These are phyloP conservation scores for Rotaria magnacalcarata DNA, from an alignment of 2,888 invertebrate species.

Conservation along the genomic window DNA sequence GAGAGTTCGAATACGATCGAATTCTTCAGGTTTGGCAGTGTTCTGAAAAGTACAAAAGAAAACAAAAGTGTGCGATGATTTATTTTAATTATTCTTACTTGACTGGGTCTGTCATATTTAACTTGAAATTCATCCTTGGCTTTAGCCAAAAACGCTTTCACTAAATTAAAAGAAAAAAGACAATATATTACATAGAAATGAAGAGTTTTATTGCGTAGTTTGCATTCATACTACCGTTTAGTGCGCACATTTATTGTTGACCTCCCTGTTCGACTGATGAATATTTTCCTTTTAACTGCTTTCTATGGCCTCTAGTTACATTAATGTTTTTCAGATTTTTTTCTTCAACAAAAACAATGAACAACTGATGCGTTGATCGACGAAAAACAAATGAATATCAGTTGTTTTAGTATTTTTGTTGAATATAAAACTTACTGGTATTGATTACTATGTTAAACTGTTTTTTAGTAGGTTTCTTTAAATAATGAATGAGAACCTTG, in stretches of 20 bases:
- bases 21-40: slow-evolving; percentile 25
- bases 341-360: no score
- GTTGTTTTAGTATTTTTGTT: no score
- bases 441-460: background rate
- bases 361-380: no score
- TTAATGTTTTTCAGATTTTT: no score
- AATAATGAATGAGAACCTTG: background rate
- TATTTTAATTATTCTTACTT: background rate
- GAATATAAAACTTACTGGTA: background rate
- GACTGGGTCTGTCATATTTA: background rate
- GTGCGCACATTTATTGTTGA: background rate
- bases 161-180: slow-evolving; percentile 16
- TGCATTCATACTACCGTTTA: no score
- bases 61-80: no score
- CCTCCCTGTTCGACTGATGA: no score
- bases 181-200: no score
- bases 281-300: no score
- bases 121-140: slow-evolving; percentile 45
- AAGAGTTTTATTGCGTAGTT: no score
- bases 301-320: no score
- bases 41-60: background rate
- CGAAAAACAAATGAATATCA: no score
- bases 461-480: background rate
- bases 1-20: slow-evolving; percentile 36
- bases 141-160: slow-evolving; percentile 44